phyloP scores from a whole-genome alignment of 1,140 invertebrate genomes.

The Adoxophyes honmai region DNA sequence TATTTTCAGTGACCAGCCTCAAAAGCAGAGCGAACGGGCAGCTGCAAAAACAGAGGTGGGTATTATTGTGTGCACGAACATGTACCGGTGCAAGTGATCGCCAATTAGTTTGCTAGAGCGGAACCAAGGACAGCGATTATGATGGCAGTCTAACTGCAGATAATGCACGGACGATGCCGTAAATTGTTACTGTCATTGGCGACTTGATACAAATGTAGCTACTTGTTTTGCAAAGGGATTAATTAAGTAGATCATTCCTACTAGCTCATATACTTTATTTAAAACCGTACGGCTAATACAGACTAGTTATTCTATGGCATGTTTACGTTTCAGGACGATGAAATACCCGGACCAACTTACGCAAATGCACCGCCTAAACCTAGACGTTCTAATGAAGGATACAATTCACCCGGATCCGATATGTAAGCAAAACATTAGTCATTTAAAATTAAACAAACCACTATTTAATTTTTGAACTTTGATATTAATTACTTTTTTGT shows the following conservation, averaged over 20 bases:
- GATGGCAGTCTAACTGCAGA: slow-evolving; percentile 47
- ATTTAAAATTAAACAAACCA: background rate
- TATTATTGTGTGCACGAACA: slow-evolving; percentile 45
- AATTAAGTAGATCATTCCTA: too few relatives aligned
- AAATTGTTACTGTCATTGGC: slow-evolving; percentile 21
- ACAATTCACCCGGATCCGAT: slow-evolving; percentile 84
- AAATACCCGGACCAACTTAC: slow-evolving; percentile 82
- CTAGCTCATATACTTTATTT: background rate
- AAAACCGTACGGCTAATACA: background rate
- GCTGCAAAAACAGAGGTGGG: slow-evolving; percentile 62
- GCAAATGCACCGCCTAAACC: slow-evolving; percentile 94
- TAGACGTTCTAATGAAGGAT: slow-evolving; percentile 84
- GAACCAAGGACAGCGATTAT: slow-evolving; percentile 59
- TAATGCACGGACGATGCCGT: slow-evolving; percentile 28
- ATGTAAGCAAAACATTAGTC: slow-evolving; percentile 48
- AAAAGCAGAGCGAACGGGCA: slow-evolving; percentile 48
- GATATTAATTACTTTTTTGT: too few relatives aligned
- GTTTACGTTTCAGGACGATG: slow-evolving; percentile 48
- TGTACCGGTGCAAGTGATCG: slow-evolving; percentile 50
- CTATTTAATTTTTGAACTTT: too few relatives aligned
- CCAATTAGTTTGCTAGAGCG: slow-evolving; percentile 52
- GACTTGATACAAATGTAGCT: background rate
- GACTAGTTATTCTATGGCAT: background rate
- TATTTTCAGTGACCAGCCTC: slow-evolving; percentile 58
- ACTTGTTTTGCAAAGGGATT: background rate